Percentiles rank a stretch among this genome's conserved stretches.
Evolutionary conservation across 2,113 vertebrate species (phyloP).

Genomic region (Rhizomys pruinosus): DNA sequence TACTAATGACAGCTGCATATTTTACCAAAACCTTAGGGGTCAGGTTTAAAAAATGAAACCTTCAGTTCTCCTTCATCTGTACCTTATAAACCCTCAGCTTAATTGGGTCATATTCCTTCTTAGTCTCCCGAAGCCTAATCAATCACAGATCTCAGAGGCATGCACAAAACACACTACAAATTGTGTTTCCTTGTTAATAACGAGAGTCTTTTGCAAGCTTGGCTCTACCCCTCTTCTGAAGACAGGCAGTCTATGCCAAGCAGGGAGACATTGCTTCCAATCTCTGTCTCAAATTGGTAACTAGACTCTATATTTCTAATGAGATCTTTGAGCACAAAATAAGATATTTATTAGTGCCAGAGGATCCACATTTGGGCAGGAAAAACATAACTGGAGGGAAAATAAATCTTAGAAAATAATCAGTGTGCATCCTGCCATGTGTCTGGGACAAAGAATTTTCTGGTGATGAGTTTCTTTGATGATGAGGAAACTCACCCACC

Average conservation of each 20-base stretch:
- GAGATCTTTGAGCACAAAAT: constrained; percentile 12
- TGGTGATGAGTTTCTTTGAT: not conserved
- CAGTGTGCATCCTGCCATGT: not conserved
- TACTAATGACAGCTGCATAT: constrained; percentile 23
- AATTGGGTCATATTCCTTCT: constrained; percentile 39
- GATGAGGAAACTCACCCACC: not conserved
- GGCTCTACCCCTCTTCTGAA: not conserved
- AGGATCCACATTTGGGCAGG: not conserved
- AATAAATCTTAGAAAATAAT: constrained; percentile 11
- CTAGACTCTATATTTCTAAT: not conserved
- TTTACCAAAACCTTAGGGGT: constrained; percentile 43
- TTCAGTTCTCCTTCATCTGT: constrained; percentile 51
- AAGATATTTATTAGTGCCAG: constrained; percentile 16
- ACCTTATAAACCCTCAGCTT: constrained; percentile 54
- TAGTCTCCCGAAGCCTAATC: not conserved
- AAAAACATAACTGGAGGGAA: not conserved
- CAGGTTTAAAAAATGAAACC: constrained; percentile 51
- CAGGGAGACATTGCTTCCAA: not conserved
- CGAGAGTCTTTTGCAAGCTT: not conserved
- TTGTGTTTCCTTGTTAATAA: constrained; percentile 19
- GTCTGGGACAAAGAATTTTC: not conserved
- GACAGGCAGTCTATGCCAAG: not conserved
- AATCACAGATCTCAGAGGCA: constrained; percentile 38
- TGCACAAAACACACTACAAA: not conserved
- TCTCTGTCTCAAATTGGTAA: not conserved